Percentiles rank a stretch among this genome's conserved stretches.
Evolutionary conservation across 2,797 vertebrate genomes (phyloP).

Genomic region (Microctenopoma lineatum): DNA sequence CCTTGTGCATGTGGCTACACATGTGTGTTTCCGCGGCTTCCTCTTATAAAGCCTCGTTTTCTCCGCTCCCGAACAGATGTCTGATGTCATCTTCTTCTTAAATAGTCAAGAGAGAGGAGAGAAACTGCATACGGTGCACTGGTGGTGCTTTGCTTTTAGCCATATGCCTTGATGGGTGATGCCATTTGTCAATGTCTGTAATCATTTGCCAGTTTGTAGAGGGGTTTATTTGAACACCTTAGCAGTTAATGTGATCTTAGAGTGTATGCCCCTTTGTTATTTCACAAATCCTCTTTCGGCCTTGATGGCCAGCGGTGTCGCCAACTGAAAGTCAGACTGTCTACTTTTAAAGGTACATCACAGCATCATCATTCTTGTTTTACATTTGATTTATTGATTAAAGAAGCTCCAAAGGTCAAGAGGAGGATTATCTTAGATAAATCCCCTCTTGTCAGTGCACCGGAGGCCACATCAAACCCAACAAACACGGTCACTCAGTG

Average conservation of each 20-base stretch:
- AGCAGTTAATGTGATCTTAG: slow-evolving; percentile 1
- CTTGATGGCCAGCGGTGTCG: slow-evolving; percentile 55
- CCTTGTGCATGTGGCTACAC: slow-evolving; percentile 29
- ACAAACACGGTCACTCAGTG: slow-evolving; percentile 8
- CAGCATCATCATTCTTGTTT: slow-evolving; percentile 64
- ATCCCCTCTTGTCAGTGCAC: slow-evolving; percentile 35
- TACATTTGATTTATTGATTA: slow-evolving; percentile 70
- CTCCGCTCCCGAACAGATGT: slow-evolving; percentile 63
- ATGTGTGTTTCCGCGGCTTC: slow-evolving; percentile 41
- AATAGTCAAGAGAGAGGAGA: slow-evolving; percentile 49
- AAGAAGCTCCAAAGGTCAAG: slow-evolving; percentile 52
- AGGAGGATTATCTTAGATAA: slow-evolving; percentile 44
- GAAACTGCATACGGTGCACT: slow-evolving; percentile 40
- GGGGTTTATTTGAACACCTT: slow-evolving; percentile 28
- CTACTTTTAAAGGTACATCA: slow-evolving; percentile 30
- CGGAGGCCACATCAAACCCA: slow-evolving; percentile 4
- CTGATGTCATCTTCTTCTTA: slow-evolving; percentile 70
- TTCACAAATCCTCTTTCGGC: slow-evolving; percentile 45
- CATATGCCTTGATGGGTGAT: slow-evolving; percentile 55
- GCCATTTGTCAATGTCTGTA: slow-evolving; percentile 56
- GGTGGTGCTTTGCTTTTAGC: slow-evolving; percentile 56
- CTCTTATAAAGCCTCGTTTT: slow-evolving; percentile 53
- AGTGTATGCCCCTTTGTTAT: not conserved
- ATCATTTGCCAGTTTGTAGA: slow-evolving; percentile 32
- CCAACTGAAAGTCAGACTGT: slow-evolving; percentile 48